phyloP scores from a whole-genome alignment of 2,888 invertebrate species.

The Minunthozetes semirufus region DNA sequence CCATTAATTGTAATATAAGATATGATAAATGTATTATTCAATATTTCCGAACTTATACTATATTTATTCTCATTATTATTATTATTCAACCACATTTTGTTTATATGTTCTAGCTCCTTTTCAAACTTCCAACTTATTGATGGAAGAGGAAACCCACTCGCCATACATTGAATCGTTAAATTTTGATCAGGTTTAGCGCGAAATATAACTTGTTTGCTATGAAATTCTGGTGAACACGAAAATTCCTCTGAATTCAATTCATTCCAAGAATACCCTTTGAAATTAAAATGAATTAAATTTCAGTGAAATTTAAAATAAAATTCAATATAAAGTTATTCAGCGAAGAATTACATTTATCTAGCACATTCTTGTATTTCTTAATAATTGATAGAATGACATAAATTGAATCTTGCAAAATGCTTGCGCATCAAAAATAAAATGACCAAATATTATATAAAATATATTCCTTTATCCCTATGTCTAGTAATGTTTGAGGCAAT shows the following conservation, averaged over 20 bases:
- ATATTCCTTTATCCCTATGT: too few species aligned
- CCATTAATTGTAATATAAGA: slow-evolving; percentile 23
- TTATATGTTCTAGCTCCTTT: neutral
- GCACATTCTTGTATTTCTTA: too few species aligned
- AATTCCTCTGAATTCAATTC: slow-evolving; percentile 40
- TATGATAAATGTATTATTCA: neutral
- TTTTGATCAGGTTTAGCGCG: slow-evolving; percentile 28
- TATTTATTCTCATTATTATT: slow-evolving; percentile 25
- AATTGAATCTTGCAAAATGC: too few species aligned
- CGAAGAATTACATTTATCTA: too few species aligned
- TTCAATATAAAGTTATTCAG: too few species aligned
- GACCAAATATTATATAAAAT: too few species aligned
- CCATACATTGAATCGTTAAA: slow-evolving; percentile 29
- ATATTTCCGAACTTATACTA: neutral
- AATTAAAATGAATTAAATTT: neutral
- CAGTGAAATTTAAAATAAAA: neutral
- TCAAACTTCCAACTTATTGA: slow-evolving; percentile 29
- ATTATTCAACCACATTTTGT: neutral
- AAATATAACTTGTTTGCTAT: slow-evolving; percentile 27
- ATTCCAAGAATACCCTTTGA: slow-evolving; percentile 38
- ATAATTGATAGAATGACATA: too few species aligned
- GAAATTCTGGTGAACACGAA: slow-evolving; percentile 40
- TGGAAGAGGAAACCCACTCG: slow-evolving; percentile 30
- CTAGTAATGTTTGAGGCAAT: too few species aligned
- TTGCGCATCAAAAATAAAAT: too few species aligned